A percentile compares a stretch with the other conserved stretches of the same genome.
These are phyloP conservation scores for Pangasianodon gigas DNA, from an alignment of 2,113 vertebrate genomes.

Conservation along the genomic window DNA sequence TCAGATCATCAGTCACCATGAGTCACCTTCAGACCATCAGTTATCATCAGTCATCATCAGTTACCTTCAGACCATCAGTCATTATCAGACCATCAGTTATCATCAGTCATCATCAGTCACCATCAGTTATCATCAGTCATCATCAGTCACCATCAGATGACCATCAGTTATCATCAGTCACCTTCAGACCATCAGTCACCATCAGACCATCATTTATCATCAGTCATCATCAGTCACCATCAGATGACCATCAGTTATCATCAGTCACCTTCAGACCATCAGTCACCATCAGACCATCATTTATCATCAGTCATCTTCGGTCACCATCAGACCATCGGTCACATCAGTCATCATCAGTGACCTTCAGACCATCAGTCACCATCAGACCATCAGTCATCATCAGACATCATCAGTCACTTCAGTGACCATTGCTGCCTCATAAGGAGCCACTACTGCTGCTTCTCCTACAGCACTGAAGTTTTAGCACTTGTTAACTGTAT, in stretches of 20 bases:
- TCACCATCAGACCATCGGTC: background rate
- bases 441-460: background rate
- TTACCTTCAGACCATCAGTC: background rate
- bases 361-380: background rate
- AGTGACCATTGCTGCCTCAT: background rate
- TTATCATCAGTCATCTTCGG: background rate
- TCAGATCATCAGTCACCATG: background rate
- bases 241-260: background rate
- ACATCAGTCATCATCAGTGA: background rate
- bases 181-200: background rate
- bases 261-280: background rate
- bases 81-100: background rate
- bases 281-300: background rate
- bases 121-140: background rate
- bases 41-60: background rate
- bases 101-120: background rate
- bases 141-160: background rate
- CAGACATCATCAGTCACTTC: background rate
- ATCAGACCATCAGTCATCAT: background rate
- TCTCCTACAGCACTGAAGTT: background rate
- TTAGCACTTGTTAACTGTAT: background rate
- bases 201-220: background rate
- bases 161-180: background rate
- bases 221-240: background rate
- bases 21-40: background rate